A percentile compares a stretch with the other conserved stretches of the same genome.
These are phyloP conservation scores for Nematostella vectensis DNA, from an alignment of 92 coral and sea anemone genomes.

Conservation along the genomic window DNA sequence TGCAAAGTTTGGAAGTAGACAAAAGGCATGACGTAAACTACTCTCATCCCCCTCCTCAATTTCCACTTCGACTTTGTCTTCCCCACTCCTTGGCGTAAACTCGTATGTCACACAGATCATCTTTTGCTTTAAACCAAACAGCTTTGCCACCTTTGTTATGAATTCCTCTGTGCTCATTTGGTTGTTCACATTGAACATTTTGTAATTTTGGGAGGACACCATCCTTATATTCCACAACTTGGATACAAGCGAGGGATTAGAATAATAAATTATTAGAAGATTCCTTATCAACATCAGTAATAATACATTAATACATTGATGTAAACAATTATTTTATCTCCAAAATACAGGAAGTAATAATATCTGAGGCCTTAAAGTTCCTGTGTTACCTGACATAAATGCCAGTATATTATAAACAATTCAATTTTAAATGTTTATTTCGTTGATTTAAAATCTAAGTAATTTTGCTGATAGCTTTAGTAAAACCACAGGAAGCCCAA, in stretches of 20 bases:
- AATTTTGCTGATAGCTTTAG: no score
- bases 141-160: slow-evolving; percentile 32
- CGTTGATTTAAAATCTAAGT: no score
- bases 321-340: no score
- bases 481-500: no score
- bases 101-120: slow-evolving; percentile 45
- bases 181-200: slow-evolving; percentile 39
- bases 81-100: slow-evolving; percentile 15
- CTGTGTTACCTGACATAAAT: no score
- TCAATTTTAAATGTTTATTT: no score
- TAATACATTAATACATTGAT: no score
- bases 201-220: slow-evolving; percentile 27
- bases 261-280: background rate
- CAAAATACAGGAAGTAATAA: no score
- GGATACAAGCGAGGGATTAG: slow-evolving; percentile 22
- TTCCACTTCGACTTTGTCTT: slow-evolving; percentile 23
- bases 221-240: slow-evolving; percentile 41
- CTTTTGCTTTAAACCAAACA: slow-evolving; percentile 28
- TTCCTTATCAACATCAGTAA: background rate
- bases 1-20: slow-evolving; percentile 16
- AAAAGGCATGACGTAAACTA: slow-evolving; percentile 40
- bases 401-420: no score
- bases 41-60: slow-evolving; percentile 35
- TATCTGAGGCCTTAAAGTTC: no score
- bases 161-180: slow-evolving; percentile 38